Evolutionary conservation across 1,140 invertebrate species (phyloP), one percentile per base, ranked within the genome.

Genomic region (Agraylea sexmaculata): DNA sequence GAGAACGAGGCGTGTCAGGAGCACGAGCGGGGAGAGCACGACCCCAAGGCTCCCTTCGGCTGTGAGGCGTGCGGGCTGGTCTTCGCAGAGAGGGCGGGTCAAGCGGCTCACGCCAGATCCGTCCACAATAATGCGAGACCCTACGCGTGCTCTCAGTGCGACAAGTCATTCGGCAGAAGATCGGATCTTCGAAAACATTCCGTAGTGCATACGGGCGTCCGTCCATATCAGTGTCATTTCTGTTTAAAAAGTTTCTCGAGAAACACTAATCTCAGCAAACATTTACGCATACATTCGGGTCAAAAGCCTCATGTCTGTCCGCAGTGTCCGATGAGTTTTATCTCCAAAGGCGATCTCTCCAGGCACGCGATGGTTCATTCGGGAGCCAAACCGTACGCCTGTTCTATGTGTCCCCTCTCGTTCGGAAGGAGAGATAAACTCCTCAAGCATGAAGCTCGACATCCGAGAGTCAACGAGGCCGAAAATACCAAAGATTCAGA

Each of bases 251-350:
- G 71, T 33, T 81, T 81, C 48, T 77, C 75, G 10, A 57, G 77
- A 11, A 85, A 81, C 43, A 85, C 83, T 38, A 91, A 90, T 63
- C 68, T 91, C 3, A 82, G 86, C 43, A 83, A 89, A 49, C 88
- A 93, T 57, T 67, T 88, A 45, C 69, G 86, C 32, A 77, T 77
- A 22, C 80, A 83, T 57, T 74, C 71, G 22, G 78, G 78, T 1
- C 67, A 64, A 43, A 80, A 79, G 44, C 74, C 74, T 0, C 78
- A 81, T 53, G 77, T 80, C 0, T 84, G 81, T 52, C 75, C 75
- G 20, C 63, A 77, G 13, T 84, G 80, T 52, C 76, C 80, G 32
- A 73, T 78, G 43, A 81, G 78, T 23, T 83, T 83, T 58, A 75
- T 79, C 2, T 71, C 77, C 1, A 76, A 78, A 39, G 68, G 70